These are phyloP conservation scores for Elymnias hypermnestra DNA, from an alignment of 1,140 invertebrate species.

Conservation along the genomic window DNA sequence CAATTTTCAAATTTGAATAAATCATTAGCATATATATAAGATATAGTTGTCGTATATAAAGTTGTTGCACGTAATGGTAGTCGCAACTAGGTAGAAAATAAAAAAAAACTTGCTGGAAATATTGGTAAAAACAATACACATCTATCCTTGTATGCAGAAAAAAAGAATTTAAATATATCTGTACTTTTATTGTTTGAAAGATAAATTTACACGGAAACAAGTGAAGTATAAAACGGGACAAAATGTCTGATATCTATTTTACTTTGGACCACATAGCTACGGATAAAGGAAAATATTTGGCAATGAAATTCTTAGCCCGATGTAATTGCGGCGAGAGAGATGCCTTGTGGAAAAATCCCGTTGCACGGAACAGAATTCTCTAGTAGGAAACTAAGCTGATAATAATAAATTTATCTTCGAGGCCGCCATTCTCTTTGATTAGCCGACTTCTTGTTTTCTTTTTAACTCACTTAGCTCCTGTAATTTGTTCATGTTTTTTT, in stretches of 20 bases:
- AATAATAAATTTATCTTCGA: slow-evolving; percentile 32
- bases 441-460: slow-evolving; percentile 24
- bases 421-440: slow-evolving; percentile 24
- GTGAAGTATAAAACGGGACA: too few species aligned
- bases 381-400: slow-evolving; percentile 28
- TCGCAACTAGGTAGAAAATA: too few species aligned
- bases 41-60: too few species aligned
- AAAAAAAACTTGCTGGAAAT: too few species aligned
- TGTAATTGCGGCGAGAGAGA: slow-evolving; percentile 46
- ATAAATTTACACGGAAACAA: too few species aligned
- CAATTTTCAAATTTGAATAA: too few species aligned
- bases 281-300: slow-evolving; percentile 63
- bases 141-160: too few species aligned
- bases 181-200: too few species aligned
- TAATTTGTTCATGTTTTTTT: slow-evolving; percentile 2
- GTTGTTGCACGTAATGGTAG: too few species aligned
- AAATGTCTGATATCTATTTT: slow-evolving; percentile 7
- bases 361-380: slow-evolving; percentile 23
- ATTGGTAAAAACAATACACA: too few species aligned
- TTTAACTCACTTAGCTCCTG: slow-evolving; percentile 15
- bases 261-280: slow-evolving; percentile 22
- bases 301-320: slow-evolving; percentile 54
- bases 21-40: too few species aligned
- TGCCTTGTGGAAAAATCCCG: slow-evolving; percentile 23
- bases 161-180: too few species aligned